phyloP scores from a whole-genome alignment of 2,113 vertebrate species.

The Aphyosemion australe region DNA sequence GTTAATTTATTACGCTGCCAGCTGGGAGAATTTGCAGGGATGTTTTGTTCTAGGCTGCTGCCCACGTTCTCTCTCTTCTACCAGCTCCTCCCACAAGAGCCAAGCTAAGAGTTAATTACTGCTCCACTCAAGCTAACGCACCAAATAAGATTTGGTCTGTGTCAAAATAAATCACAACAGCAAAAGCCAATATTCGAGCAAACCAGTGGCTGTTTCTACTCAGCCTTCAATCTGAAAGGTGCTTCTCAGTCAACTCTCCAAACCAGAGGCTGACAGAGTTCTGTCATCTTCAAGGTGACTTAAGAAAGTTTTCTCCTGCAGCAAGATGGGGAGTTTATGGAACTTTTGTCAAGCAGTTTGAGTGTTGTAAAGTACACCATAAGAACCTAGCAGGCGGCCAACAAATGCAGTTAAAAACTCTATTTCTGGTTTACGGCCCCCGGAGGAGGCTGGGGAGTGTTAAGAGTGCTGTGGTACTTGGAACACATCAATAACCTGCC shows the following conservation, averaged over 20 bases:
- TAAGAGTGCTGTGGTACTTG: constrained; percentile 49
- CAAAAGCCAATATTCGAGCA: constrained; percentile 46
- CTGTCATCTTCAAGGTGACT: constrained; percentile 70
- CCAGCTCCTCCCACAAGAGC: constrained; percentile 54
- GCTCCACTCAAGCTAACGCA: constrained; percentile 65
- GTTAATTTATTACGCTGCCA: constrained; percentile 75
- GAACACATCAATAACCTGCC: constrained; percentile 59
- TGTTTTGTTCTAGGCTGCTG: constrained; percentile 71
- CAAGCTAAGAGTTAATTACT: constrained; percentile 73
- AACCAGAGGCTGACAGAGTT: constrained; percentile 25
- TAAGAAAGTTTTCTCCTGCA: constrained; percentile 41
- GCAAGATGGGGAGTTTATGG: constrained; percentile 26
- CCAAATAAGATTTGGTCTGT: constrained; percentile 58
- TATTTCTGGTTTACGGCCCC: constrained; percentile 74
- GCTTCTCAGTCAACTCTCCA: constrained; percentile 29
- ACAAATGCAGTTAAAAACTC: constrained; percentile 73
- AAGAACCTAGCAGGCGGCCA: constrained; percentile 52
- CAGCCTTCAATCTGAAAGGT: constrained; percentile 24
- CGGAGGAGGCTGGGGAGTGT: constrained; percentile 59
- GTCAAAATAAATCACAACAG: constrained; percentile 62
- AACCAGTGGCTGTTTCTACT: constrained; percentile 42
- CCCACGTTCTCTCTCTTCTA: constrained; percentile 42
- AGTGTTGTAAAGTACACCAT: constrained; percentile 55
- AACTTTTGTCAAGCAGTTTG: constrained; percentile 23
- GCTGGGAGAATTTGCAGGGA: constrained; percentile 60